These are phyloP conservation scores for Melopsittacus undulatus DNA, from an alignment of 2,797 vertebrate genomes.

Conservation along the genomic window DNA sequence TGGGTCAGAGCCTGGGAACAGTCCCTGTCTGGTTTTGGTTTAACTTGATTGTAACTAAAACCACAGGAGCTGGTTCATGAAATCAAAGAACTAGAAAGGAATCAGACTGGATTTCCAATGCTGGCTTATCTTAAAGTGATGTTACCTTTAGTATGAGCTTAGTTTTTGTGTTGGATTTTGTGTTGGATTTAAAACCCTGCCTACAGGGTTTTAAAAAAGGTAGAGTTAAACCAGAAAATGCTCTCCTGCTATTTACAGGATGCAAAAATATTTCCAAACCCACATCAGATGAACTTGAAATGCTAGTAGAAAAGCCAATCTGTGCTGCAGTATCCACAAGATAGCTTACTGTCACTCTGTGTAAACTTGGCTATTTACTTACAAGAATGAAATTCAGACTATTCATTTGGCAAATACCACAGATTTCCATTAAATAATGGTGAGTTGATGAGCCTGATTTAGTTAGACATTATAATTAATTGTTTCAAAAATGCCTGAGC, in stretches of 20 bases:
- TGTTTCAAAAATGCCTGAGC: slow-evolving; percentile 31
- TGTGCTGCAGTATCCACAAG: neutral
- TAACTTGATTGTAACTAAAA: slow-evolving; percentile 6
- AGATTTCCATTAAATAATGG: slow-evolving; percentile 56
- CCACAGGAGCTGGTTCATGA: neutral
- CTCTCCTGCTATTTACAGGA: neutral
- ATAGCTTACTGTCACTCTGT: neutral
- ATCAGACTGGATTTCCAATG: neutral
- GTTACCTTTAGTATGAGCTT: neutral
- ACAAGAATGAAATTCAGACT: slow-evolving; percentile 44
- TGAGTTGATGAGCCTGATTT: slow-evolving; percentile 55
- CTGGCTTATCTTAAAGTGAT: neutral
- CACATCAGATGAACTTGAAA: neutral
- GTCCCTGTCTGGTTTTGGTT: neutral
- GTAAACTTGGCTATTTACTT: slow-evolving; percentile 58
- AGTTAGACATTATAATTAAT: slow-evolving; percentile 57
- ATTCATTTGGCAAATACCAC: slow-evolving; percentile 65
- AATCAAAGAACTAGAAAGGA: neutral
- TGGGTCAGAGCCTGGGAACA: slow-evolving; percentile 11
- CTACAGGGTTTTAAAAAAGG: neutral
- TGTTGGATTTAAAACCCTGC: neutral
- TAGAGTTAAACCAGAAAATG: neutral
- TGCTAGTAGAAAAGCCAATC: neutral
- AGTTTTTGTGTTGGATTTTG: neutral
- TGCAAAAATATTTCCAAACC: neutral